phyloP scores from a whole-genome alignment of 2,888 invertebrate species.

The Drosophila diplacantha region DNA sequence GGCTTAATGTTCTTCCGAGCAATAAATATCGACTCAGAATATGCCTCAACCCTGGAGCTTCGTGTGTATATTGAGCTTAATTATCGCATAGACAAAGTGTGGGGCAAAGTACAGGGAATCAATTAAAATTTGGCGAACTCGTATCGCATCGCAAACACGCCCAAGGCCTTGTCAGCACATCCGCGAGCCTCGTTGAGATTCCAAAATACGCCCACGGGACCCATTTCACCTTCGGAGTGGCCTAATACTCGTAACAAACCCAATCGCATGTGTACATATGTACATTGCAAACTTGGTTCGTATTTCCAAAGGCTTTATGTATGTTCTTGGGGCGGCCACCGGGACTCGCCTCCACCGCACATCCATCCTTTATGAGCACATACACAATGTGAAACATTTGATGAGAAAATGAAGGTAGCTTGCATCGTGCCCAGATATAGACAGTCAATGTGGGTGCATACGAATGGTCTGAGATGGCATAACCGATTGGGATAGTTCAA shows the following conservation, averaged over 20 bases:
- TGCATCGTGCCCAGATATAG: background rate
- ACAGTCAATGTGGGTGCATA: background rate
- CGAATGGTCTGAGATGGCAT: constrained; percentile 1
- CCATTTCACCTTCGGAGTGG: constrained; percentile 50
- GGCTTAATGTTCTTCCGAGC: constrained; percentile 18
- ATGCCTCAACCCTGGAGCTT: background rate
- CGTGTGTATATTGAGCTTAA: constrained; percentile 31
- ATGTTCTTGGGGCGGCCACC: constrained; percentile 12
- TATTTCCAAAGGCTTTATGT: constrained; percentile 11
- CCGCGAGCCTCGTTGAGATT: constrained; percentile 17
- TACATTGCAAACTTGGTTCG: constrained; percentile 15
- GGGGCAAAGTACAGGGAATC: constrained; percentile 43
- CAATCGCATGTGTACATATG: constrained; percentile 27
- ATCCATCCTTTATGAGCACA: constrained; percentile 5
- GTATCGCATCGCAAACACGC: constrained; percentile 33
- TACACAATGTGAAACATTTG: constrained; percentile 18
- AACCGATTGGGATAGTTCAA: background rate
- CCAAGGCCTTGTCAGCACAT: constrained; percentile 29
- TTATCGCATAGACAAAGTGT: constrained; percentile 42
- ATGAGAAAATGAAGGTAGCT: constrained; percentile 5
- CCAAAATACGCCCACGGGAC: constrained; percentile 56
- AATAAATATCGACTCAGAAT: constrained; percentile 18
- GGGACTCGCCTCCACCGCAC: constrained; percentile 4
- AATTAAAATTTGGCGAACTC: constrained; percentile 56
- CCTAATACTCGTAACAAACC: constrained; percentile 33